Conservation (phyloP, 2,113 vertebrate species). For the Lepidiolamprologus cunningtoni region DNA sequence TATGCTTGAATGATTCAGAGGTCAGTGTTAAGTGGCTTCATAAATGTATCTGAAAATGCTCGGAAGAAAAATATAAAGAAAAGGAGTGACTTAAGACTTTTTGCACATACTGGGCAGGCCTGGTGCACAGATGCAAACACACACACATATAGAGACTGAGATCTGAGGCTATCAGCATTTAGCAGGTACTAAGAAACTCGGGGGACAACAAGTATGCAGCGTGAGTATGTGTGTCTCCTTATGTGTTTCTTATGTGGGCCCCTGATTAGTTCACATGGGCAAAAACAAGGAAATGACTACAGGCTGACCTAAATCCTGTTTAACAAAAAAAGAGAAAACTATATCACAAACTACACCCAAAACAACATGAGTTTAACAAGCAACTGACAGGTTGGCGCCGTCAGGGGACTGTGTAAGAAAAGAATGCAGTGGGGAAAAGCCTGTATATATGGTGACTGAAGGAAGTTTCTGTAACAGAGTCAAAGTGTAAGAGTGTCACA, state of each 20-base stretch:
- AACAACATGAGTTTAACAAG: background rate
- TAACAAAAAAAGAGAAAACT: background rate
- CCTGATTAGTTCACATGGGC: background rate
- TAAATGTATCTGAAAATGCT: background rate
- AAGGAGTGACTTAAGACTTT: background rate
- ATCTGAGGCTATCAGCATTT: background rate
- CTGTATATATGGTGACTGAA: background rate
- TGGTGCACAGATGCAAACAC: slow-evolving; percentile 55
- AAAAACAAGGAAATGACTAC: slow-evolving; percentile 10
- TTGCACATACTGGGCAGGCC: background rate
- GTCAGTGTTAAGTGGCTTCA: background rate
- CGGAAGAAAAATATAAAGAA: background rate
- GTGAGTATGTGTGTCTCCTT: background rate
- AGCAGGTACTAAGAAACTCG: background rate
- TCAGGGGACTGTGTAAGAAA: background rate
- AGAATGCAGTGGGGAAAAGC: background rate
- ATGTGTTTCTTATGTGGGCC: background rate
- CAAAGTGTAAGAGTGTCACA: background rate
- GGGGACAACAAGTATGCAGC: background rate
- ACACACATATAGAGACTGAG: background rate
- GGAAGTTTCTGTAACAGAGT: background rate
- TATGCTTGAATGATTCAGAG: background rate
- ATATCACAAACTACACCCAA: background rate
- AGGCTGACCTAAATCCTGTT: background rate
- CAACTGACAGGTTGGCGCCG: background rate